phyloP scores from a whole-genome alignment of 2,113 vertebrate genomes.

The Ophthalmolycus amberensis region DNA sequence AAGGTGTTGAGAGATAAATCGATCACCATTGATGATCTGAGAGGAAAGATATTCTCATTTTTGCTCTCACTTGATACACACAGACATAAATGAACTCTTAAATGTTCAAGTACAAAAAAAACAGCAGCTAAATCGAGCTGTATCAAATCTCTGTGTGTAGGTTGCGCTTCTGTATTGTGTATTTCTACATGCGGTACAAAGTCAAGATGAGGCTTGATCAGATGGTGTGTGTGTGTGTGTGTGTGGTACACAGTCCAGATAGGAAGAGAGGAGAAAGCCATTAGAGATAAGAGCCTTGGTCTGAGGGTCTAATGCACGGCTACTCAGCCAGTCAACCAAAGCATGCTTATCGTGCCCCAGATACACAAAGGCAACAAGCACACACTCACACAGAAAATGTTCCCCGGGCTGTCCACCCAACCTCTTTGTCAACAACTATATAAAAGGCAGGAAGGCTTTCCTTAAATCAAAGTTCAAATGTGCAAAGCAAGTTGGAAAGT shows the following conservation, averaged over 20 bases:
- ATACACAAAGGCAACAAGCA: conserved; percentile 30
- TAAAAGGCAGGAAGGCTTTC: conserved; percentile 12
- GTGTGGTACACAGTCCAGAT: conserved; percentile 52
- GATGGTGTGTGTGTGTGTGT: conserved; percentile 29
- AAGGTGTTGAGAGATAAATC: conserved; percentile 39
- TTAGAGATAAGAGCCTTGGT: conserved; percentile 68
- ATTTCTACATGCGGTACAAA: conserved; percentile 21
- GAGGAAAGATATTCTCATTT: conserved; percentile 11
- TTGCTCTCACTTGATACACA: conserved; percentile 9
- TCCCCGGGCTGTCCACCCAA: conserved; percentile 23
- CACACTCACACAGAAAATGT: conserved; percentile 8
- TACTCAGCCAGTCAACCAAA: conserved; percentile 69
- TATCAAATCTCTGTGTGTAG: conserved; percentile 24
- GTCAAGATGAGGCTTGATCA: conserved; percentile 39
- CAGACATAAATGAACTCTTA: conserved; percentile 14
- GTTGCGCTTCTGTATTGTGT: conserved; percentile 5
- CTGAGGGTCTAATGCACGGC: conserved; percentile 47
- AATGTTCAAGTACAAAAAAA: conserved; percentile 12
- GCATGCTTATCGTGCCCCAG: conserved; percentile 59
- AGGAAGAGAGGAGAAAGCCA: conserved; percentile 66
- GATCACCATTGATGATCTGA: conserved; percentile 55
- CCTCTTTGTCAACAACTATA: conserved; percentile 40
- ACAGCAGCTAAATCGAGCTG: conserved; percentile 28
- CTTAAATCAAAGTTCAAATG: neutral
- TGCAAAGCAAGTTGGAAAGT: neutral